phyloP scores from a whole-genome alignment of 1,140 invertebrate genomes.

The Antheraea mylitta region DNA sequence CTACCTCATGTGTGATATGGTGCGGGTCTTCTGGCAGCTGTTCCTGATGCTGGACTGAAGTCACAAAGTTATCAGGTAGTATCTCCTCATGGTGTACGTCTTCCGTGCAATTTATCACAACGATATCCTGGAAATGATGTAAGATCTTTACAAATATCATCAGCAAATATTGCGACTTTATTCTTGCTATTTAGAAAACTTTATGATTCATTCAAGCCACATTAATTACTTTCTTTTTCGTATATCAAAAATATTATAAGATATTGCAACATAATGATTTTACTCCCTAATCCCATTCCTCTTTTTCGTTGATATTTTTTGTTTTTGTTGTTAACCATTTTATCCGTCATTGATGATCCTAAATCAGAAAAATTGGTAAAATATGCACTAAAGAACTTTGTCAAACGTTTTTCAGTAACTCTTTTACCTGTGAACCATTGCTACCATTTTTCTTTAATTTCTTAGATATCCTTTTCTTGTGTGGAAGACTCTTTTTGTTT shows the following conservation, averaged over 20 bases:
- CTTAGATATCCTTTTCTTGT: slow-evolving; percentile 83
- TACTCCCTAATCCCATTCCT: too few relatives aligned
- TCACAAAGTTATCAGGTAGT: slow-evolving; percentile 56
- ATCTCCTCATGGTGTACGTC: slow-evolving; percentile 59
- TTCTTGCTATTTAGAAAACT: too few relatives aligned
- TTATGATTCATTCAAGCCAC: too few relatives aligned
- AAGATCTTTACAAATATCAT: neutral
- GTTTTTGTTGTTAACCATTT: too few relatives aligned
- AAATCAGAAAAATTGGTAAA: too few relatives aligned
- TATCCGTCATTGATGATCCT: too few relatives aligned
- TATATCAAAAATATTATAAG: too few relatives aligned
- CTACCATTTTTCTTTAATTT: slow-evolving; percentile 79
- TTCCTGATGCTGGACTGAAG: slow-evolving; percentile 35
- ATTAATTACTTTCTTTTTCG: too few relatives aligned
- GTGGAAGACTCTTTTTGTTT: slow-evolving; percentile 82
- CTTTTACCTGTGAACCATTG: slow-evolving; percentile 43
- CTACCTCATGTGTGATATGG: slow-evolving; percentile 47
- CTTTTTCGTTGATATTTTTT: too few relatives aligned
- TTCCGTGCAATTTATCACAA: slow-evolving; percentile 59
- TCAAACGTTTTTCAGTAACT: neutral
- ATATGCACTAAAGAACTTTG: too few relatives aligned
- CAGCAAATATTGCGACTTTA: neutral
- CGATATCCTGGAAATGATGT: slow-evolving; percentile 45
- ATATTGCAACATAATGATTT: too few relatives aligned
- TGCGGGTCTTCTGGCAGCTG: slow-evolving; percentile 35